These are phyloP conservation scores for Saccostrea glomerata DNA, from an alignment of 1,140 invertebrate species.

Conservation along the genomic window DNA sequence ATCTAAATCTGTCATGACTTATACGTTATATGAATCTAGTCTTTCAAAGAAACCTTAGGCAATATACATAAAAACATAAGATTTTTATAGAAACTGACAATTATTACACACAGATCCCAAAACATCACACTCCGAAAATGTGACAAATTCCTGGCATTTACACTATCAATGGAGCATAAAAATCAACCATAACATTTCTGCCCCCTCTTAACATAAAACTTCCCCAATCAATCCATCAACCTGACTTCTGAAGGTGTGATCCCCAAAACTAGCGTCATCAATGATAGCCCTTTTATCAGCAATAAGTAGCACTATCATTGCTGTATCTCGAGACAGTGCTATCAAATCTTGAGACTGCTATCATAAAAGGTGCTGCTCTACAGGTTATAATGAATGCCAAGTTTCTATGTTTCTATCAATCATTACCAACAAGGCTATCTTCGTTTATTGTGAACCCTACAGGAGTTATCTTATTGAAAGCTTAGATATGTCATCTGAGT, in stretches of 20 bases:
- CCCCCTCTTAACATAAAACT: not conserved
- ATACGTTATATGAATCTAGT: no score
- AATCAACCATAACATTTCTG: not conserved
- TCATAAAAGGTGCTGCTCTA: not conserved
- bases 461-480: slow-evolving; percentile 3
- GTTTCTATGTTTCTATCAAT: not conserved
- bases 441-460: slow-evolving; percentile 8
- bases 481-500: not conserved
- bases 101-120: not conserved
- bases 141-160: not conserved
- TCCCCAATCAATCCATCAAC: slow-evolving; percentile 19
- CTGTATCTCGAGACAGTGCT: not conserved
- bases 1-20: no score
- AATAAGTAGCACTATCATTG: slow-evolving; percentile 4
- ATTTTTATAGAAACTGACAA: not conserved
- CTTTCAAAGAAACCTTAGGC: not conserved
- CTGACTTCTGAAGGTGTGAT: not conserved
- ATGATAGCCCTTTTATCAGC: slow-evolving; percentile 19
- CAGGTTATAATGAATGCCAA: not conserved
- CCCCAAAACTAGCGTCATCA: not conserved
- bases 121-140: not conserved
- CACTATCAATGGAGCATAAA: not conserved
- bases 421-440: slow-evolving; percentile 17
- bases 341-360: not conserved
- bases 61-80: not conserved